Conservation (phyloP, 1,140 invertebrate species). For the Arion vulgaris region DNA sequence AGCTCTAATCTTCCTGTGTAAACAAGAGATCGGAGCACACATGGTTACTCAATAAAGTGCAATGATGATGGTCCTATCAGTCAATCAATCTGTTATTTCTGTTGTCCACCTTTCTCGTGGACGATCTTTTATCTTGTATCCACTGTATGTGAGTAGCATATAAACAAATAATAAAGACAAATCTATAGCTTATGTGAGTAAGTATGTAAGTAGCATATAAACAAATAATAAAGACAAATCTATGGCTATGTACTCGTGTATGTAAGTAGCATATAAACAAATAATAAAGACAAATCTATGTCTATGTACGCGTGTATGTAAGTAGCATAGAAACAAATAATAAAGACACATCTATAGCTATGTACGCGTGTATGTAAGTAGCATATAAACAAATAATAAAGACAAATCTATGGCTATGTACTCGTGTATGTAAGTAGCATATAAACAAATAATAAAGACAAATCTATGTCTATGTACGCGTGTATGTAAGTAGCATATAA, state of each 20-base stretch:
- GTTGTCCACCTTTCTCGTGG: too few species aligned
- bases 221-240: too few species aligned
- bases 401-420: not conserved
- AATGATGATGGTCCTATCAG: too few species aligned
- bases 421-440: not conserved
- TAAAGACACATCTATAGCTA: not conserved
- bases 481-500: not conserved
- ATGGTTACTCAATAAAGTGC: too few species aligned
- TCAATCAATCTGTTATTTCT: too few species aligned
- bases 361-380: not conserved
- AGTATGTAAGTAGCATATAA: constrained; percentile 2
- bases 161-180: too few species aligned
- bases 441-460: not conserved
- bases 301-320: not conserved
- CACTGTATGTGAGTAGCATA: not conserved
- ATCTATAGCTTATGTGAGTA: not conserved
- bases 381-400: not conserved
- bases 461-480: not conserved
- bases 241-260: not conserved
- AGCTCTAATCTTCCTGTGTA: too few species aligned
- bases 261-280: constrained; percentile 3
- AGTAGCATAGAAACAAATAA: not conserved
- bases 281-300: not conserved
- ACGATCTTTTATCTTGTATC: too few species aligned
- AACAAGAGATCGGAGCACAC: too few species aligned